Percentiles rank a stretch among this genome's conserved stretches.
Conservation (phyloP, 1,140 invertebrate genomes). For the Ceratitis capitata region DNA sequence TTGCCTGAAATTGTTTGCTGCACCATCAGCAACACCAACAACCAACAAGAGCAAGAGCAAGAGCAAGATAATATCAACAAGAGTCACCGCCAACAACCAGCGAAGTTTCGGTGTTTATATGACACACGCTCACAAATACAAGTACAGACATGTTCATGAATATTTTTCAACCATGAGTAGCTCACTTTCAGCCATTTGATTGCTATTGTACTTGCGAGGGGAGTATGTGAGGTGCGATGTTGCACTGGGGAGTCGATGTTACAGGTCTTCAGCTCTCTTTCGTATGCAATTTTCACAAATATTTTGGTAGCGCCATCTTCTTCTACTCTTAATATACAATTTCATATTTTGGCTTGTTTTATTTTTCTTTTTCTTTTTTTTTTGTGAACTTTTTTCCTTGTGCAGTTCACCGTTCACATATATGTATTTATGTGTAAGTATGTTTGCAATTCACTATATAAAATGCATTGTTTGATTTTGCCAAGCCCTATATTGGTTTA, state of each 20-base stretch:
- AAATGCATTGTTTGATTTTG: conserved; percentile 7
- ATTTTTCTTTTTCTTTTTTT: not conserved
- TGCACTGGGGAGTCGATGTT: not conserved
- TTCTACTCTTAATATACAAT: not conserved
- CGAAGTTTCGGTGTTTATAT: too few relatives aligned
- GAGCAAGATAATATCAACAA: too few relatives aligned
- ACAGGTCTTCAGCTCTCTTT: not conserved
- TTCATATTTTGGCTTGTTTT: not conserved
- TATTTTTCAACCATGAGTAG: not conserved
- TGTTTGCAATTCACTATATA: not conserved
- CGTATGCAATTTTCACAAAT: not conserved
- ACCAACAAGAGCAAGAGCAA: too few relatives aligned
- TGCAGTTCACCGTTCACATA: not conserved
- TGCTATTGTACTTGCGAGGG: too few relatives aligned
- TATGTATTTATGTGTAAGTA: not conserved
- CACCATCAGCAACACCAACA: not conserved
- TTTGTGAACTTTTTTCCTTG: not conserved
- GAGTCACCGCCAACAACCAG: not conserved
- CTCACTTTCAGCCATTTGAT: not conserved
- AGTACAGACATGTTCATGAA: not conserved
- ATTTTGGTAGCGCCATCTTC: conserved; percentile 16
- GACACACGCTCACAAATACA: not conserved
- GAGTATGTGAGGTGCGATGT: not conserved
- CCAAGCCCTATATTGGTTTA: conserved; percentile 13
- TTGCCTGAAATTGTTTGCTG: not conserved